Conservation (phyloP, 2,888 invertebrate genomes). For the Melieria crassipennis region DNA sequence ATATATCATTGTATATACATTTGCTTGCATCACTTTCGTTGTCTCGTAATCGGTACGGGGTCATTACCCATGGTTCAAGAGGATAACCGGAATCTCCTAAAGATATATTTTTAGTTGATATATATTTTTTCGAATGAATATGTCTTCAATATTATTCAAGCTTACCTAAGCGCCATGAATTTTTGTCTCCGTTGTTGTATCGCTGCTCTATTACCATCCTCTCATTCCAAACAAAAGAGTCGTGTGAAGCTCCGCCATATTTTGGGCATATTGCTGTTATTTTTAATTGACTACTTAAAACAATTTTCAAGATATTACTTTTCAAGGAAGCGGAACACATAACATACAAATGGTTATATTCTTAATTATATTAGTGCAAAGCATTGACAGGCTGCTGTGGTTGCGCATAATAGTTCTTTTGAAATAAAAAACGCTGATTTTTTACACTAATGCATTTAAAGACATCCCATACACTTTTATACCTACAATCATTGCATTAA, state of each 20-base stretch:
- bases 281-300: background rate
- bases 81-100: background rate
- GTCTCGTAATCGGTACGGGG: constrained; percentile 3
- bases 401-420: too few species aligned
- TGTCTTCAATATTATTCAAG: background rate
- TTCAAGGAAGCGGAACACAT: background rate
- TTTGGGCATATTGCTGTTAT: constrained; percentile 16
- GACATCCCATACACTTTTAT: too few species aligned
- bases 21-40: background rate
- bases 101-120: constrained; percentile 4
- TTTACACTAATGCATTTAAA: too few species aligned
- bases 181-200: background rate
- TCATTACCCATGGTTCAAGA: constrained; percentile 18
- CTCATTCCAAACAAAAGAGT: constrained; percentile 1
- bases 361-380: too few species aligned
- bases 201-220: background rate
- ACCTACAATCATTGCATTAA: too few species aligned
- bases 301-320: background rate
- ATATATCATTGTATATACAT: constrained; percentile 4
- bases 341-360: too few species aligned
- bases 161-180: background rate
- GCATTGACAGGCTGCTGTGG: too few species aligned
- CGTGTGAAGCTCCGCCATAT: constrained; percentile 10
- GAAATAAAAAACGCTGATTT: too few species aligned
- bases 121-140: background rate